Percentiles rank a stretch among this genome's conserved stretches.
These are phyloP conservation scores for Cryptomyrus ogoouensis DNA, from an alignment of 2,113 vertebrate species.

Conservation along the genomic window DNA sequence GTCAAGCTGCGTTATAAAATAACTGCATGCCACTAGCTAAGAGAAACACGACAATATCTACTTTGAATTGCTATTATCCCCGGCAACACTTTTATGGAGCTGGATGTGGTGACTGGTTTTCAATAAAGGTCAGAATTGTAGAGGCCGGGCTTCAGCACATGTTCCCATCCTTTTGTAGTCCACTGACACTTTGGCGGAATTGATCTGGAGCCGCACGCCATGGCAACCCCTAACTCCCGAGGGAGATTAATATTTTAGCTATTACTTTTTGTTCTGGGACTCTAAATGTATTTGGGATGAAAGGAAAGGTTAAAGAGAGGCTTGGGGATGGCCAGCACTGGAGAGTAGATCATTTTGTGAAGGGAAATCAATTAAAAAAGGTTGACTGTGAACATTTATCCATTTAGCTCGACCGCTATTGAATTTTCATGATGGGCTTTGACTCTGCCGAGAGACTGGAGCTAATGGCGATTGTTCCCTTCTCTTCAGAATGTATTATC, in stretches of 20 bases:
- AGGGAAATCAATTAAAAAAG: constrained; percentile 99
- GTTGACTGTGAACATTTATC: constrained; percentile 96
- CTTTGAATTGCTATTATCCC: constrained; percentile 84
- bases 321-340: constrained; percentile 74
- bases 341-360: constrained; percentile 93
- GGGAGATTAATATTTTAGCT: constrained; percentile 81
- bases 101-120: constrained; percentile 67
- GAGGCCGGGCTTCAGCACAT: constrained; percentile 66
- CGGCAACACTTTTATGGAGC: constrained; percentile 57
- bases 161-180: constrained; percentile 69
- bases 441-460: constrained; percentile 89
- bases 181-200: constrained; percentile 70
- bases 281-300: constrained; percentile 77
- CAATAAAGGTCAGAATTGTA: constrained; percentile 71
- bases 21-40: constrained; percentile 84
- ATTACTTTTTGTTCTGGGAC: constrained; percentile 72
- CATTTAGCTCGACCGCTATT: constrained; percentile 98
- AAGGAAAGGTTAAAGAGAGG: constrained; percentile 81
- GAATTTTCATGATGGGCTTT: constrained; percentile 98
- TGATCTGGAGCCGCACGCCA: constrained; percentile 73
- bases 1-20: constrained; percentile 78
- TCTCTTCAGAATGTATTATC: constrained; percentile 97
- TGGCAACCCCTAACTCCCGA: constrained; percentile 71
- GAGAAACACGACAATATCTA: constrained; percentile 72
- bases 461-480: constrained; percentile 98